These are phyloP conservation scores for Camponotus floridanus DNA, from an alignment of 1,140 invertebrate species.

Conservation along the genomic window DNA sequence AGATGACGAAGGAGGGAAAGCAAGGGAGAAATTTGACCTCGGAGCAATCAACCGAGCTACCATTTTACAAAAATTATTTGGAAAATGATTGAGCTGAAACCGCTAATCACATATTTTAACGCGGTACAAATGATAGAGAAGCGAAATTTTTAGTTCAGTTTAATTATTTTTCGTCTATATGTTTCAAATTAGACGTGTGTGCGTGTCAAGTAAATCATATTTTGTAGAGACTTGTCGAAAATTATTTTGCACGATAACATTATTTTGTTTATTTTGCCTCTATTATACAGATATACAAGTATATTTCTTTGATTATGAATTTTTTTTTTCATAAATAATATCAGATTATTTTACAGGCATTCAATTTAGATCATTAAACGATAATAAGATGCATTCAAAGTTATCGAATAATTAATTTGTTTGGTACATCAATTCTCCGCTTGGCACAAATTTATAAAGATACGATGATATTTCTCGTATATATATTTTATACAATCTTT, in stretches of 20 bases:
- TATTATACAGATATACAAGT: neutral
- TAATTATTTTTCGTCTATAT: too few species aligned
- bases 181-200: neutral
- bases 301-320: neutral
- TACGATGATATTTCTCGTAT: neutral
- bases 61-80: neutral
- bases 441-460: slow-evolving; percentile 22
- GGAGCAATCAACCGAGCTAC: neutral
- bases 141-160: too few species aligned
- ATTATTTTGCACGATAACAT: neutral
- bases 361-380: neutral
- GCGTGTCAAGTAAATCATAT: neutral
- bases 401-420: slow-evolving; percentile 34
- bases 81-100: neutral
- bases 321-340: neutral
- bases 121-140: neutral
- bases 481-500: slow-evolving; percentile 33
- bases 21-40: neutral
- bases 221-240: neutral
- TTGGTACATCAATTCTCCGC: neutral
- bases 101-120: neutral
- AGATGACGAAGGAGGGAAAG: slow-evolving; percentile 4
- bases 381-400: neutral
- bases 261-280: too few species aligned
- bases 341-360: neutral